Evolutionary conservation across 2,888 invertebrate genomes (phyloP).

Genomic region (Troilus luridus): DNA sequence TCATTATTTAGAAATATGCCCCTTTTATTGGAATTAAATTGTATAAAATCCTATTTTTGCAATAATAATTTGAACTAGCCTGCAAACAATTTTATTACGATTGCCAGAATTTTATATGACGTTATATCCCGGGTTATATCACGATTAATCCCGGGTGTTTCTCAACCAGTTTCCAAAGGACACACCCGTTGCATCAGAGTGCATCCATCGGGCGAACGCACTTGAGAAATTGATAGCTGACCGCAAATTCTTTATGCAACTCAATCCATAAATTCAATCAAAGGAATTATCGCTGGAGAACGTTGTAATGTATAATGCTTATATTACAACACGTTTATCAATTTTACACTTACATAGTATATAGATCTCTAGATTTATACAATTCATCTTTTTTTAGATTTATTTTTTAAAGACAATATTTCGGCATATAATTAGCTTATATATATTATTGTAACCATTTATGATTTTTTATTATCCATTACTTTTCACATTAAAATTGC

Average conservation of each 20-base stretch:
- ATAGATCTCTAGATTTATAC: no score
- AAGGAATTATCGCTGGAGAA: neutral
- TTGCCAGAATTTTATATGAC: no score
- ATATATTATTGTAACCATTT: no score
- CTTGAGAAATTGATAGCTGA: slow-evolving; percentile 10
- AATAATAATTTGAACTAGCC: no score
- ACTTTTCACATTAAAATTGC: no score
- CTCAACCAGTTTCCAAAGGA: neutral
- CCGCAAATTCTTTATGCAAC: slow-evolving; percentile 33
- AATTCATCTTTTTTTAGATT: no score
- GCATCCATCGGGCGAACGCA: neutral
- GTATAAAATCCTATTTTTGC: no score
- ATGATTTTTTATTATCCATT: no score
- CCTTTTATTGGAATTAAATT: no score
- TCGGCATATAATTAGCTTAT: no score
- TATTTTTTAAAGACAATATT: no score
- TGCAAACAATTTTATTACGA: neutral
- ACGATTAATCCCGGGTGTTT: neutral
- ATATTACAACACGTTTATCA: neutral
- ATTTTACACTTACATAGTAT: neutral
- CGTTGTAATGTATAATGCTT: neutral
- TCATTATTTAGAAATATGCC: no score
- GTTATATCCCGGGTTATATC: neutral
- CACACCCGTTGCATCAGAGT: neutral
- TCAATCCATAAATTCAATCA: neutral